Base-by-base conservation (phyloP, 37 sponge, comb jelly and placozoan genomes). In the Tethya wilhelma region DNA sequence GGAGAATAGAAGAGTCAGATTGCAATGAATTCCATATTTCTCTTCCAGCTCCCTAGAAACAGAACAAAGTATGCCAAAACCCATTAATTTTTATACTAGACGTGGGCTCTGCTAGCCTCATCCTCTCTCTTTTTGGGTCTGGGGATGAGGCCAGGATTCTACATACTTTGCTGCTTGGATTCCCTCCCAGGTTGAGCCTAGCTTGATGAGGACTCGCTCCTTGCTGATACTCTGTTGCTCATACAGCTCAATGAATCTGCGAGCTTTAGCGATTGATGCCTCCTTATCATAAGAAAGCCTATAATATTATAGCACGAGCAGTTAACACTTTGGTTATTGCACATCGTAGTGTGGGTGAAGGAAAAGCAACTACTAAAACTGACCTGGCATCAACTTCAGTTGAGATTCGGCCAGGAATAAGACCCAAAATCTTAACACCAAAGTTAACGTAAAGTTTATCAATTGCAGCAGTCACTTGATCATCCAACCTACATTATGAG, bases 321-420 rank as follows among this genome's bases (percentile, higher is more conserved):
- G 53, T 49, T 49, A 9, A 49, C 53, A 9, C 9, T 49, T 49
- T 9, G 14, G 53, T 9, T 49, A 14, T 14, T 19, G 14, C 53
- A 9, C 53, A 49, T 19, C 14, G 14, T 49, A 49, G n/a, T n/a
- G n/a, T n/a, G n/a, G n/a, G n/a, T n/a, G n/a, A n/a, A n/a, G n/a
- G n/a, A n/a, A n/a, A n/a, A n/a, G n/a, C n/a, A n/a, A n/a, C n/a
- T n/a, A n/a, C n/a, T 3, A 30, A 23, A 59, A 79, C 67, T 44
- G 63, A 96, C 96, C 96, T 79, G 14, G 99, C 99, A 90, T 98
- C 99, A 19, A 98, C 99, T 59, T 98, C 99, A 53, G 99, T 98
- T 2, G 99, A 98, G 8, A 98, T 95, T 22, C 99, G 79, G 23
- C 99, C 99, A 25, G 99, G 99, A 49, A 98, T 89, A 19, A 96